Conservation (phyloP, 2,797 vertebrate genomes). For the Steatocranus sp. region DNA sequence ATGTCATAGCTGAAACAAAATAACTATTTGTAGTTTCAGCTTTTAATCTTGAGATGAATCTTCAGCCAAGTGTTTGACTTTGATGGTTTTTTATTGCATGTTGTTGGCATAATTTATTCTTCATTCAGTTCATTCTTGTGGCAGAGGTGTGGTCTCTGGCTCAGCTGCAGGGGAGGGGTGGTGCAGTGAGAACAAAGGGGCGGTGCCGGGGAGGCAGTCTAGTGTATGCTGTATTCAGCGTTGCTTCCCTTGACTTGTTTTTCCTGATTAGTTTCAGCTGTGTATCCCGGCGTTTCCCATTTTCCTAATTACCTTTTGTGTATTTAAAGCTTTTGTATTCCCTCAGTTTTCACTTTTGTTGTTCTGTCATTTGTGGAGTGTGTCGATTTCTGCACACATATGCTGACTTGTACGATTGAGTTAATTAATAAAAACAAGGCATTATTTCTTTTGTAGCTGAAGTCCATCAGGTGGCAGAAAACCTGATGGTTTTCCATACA, state of each 20-base stretch:
- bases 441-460: not conserved
- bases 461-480: not conserved
- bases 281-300: accelerated
- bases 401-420: accelerated
- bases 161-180: not conserved
- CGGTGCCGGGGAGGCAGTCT: accelerated
- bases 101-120: not conserved
- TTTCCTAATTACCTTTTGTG: not conserved
- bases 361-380: not conserved
- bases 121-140: not conserved
- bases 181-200: not conserved
- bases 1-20: not conserved
- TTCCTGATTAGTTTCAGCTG: not conserved
- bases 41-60: not conserved
- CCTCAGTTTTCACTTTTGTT: not conserved
- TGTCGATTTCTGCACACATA: not conserved
- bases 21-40: not conserved
- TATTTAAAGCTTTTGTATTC: not conserved
- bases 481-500: not conserved
- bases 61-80: not conserved
- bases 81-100: accelerated
- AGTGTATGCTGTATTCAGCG: not conserved
- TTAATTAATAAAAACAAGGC: not conserved
- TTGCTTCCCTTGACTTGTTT: not conserved
- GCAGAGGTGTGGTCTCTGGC: accelerated